Conservation (phyloP, 2,797 vertebrate genomes). For the Acanthis flammea region DNA sequence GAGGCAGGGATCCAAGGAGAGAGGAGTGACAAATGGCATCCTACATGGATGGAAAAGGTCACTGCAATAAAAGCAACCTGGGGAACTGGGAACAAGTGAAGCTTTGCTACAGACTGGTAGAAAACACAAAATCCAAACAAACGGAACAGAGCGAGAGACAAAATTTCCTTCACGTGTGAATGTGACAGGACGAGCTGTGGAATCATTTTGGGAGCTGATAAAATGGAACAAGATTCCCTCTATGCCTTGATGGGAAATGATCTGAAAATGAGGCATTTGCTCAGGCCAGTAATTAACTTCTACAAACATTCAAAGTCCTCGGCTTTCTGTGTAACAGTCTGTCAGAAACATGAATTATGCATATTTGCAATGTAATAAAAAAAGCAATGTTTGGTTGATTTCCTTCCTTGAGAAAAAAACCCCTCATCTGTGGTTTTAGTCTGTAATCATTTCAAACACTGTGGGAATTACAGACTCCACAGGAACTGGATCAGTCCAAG, state of each 20-base stretch:
- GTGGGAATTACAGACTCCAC: not conserved
- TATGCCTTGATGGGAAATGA: not conserved
- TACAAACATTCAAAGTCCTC: not conserved
- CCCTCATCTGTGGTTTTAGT: not conserved
- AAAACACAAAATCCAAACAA: slow-evolving; percentile 64
- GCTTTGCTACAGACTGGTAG: slow-evolving; percentile 47
- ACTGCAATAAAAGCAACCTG: slow-evolving; percentile 69
- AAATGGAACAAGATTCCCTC: not conserved
- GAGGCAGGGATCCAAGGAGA: not conserved
- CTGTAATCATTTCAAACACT: fast-evolving
- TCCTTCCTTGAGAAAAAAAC: not conserved
- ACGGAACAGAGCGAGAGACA: slow-evolving; percentile 54
- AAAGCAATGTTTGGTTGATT: not conserved
- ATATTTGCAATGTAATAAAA: not conserved
- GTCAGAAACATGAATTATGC: not conserved
- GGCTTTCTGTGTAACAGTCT: not conserved
- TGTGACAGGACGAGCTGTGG: slow-evolving; percentile 27
- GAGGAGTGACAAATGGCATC: slow-evolving; percentile 31
- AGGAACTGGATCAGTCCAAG: not conserved
- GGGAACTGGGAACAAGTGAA: slow-evolving; percentile 52
- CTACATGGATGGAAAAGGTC: slow-evolving; percentile 65
- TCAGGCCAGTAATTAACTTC: slow-evolving; percentile 20
- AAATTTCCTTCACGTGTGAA: slow-evolving; percentile 50
- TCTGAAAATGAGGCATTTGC: slow-evolving; percentile 2
- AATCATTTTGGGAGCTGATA: slow-evolving; percentile 39